Conservation (phyloP, 2,888 invertebrate genomes). For the Spisula solida region DNA sequence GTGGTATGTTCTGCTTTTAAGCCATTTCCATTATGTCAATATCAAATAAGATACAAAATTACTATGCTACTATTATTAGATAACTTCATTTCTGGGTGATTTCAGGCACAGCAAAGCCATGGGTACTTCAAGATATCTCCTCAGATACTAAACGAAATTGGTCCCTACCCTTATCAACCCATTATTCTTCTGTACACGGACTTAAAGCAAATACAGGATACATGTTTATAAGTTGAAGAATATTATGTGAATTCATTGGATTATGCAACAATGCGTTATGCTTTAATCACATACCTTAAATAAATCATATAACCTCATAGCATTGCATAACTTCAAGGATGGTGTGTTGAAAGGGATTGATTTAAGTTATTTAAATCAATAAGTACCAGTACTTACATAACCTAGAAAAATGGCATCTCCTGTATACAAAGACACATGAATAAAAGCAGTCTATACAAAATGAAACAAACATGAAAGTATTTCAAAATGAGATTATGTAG, state of each 20-base stretch:
- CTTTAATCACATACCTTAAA: no score
- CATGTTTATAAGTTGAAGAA: no score
- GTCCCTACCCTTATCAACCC: background rate
- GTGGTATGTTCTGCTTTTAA: background rate
- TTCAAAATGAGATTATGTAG: background rate
- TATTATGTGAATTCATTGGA: no score
- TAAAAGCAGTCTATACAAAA: background rate
- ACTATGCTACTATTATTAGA: no score
- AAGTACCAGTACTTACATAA: no score
- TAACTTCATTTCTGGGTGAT: no score
- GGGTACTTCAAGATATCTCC: background rate
- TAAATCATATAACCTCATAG: background rate
- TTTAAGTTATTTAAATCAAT: background rate
- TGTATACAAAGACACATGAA: background rate
- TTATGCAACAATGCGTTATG: no score
- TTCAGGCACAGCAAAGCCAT: background rate
- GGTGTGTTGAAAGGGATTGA: background rate
- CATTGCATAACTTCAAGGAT: background rate
- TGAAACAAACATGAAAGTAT: background rate
- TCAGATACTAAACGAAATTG: background rate
- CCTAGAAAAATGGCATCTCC: background rate
- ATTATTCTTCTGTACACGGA: background rate
- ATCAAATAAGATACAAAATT: background rate
- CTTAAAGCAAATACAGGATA: no score
- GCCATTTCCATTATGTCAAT: background rate